phyloP scores from a whole-genome alignment of 1,140 invertebrate species.

The Philopotamus ludificatus region DNA sequence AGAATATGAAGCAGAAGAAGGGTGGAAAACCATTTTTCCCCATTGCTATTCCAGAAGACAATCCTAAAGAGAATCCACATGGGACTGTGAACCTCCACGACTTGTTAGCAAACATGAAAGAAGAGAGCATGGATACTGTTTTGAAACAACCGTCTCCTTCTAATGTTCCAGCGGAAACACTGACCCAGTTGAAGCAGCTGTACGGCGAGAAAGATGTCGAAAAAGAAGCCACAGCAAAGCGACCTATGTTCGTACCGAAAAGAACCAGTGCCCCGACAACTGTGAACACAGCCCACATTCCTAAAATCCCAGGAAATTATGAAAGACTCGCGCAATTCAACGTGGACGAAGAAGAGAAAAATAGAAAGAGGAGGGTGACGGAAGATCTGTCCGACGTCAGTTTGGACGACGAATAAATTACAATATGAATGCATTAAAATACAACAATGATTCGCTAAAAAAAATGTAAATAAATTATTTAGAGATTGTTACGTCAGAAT shows the following conservation, averaged over 20 bases:
- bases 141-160: slow-evolving; percentile 23
- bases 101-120: slow-evolving; percentile 7
- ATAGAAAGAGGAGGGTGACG: slow-evolving; percentile 31
- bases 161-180: background rate
- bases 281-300: background rate
- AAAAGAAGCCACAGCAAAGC: background rate
- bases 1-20: slow-evolving; percentile 26
- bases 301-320: background rate
- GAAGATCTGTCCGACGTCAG: slow-evolving; percentile 37
- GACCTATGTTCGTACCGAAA: slow-evolving; percentile 11
- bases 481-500: too few species aligned
- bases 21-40: slow-evolving; percentile 16
- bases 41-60: slow-evolving; percentile 27
- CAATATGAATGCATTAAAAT: too few species aligned
- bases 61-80: background rate
- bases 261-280: background rate
- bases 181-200: slow-evolving; percentile 32
- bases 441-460: too few species aligned
- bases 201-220: slow-evolving; percentile 28
- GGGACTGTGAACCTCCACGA: slow-evolving; percentile 6
- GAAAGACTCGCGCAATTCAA: slow-evolving; percentile 34
- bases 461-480: too few species aligned
- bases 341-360: slow-evolving; percentile 25
- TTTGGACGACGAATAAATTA: slow-evolving; percentile 39
- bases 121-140: slow-evolving; percentile 13